A percentile compares a stretch with the other conserved stretches of the same genome.
phyloP scores from a whole-genome alignment of 1,140 invertebrate genomes.

The Drosophila arawakana region DNA sequence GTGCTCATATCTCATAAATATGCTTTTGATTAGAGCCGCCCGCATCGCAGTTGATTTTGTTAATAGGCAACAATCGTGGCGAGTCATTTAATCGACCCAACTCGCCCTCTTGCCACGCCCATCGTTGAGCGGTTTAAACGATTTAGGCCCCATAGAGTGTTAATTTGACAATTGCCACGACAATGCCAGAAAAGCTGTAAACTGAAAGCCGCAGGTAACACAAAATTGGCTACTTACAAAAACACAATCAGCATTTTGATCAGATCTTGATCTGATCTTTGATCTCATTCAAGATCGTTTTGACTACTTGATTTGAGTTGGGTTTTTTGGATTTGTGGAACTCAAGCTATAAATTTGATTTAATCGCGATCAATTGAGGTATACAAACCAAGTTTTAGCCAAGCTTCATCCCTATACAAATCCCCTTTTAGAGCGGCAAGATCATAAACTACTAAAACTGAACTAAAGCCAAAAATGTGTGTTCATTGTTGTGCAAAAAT shows the following conservation, averaged over 20 bases:
- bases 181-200: constrained; percentile 4
- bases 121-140: constrained; percentile 44
- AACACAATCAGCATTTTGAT: constrained; percentile 7
- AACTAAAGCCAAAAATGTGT: neutral
- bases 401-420: no score
- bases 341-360: no score
- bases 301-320: no score
- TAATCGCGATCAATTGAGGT: no score
- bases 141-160: constrained; percentile 47
- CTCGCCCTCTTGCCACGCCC: constrained; percentile 17
- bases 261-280: constrained; percentile 8
- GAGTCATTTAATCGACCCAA: constrained; percentile 66
- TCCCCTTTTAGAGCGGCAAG: neutral
- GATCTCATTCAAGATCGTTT: neutral
- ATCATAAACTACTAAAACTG: neutral
- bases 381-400: no score
- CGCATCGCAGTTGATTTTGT: constrained; percentile 72
- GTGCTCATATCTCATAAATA: constrained; percentile 69
- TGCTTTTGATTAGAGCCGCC: constrained; percentile 75
- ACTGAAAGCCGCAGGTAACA: constrained; percentile 3
- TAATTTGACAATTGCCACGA: constrained; percentile 71
- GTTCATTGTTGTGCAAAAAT: neutral
- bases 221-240: constrained; percentile 11
- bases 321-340: no score
- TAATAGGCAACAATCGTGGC: constrained; percentile 74